Conservation (phyloP, 2,113 vertebrate species). For the Lathamus discolor region DNA sequence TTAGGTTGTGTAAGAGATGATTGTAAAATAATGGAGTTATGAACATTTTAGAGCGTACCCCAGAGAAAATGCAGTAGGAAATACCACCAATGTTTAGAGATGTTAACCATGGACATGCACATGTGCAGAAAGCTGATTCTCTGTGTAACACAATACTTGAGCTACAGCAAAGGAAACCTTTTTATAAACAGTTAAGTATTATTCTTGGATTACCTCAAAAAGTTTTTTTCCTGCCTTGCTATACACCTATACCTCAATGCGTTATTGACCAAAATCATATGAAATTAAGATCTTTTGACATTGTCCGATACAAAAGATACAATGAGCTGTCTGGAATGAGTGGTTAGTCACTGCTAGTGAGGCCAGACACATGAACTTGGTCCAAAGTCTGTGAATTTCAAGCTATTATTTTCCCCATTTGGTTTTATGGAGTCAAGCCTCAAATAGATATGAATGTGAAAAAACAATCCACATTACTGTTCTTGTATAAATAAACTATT, state of each 20-base stretch:
- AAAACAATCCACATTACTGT: neutral
- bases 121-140: neutral
- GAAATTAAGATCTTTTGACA: neutral
- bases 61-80: conserved; percentile 1
- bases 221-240: neutral
- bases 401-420: neutral
- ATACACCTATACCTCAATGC: neutral
- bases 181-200: neutral
- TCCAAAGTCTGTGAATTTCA: neutral
- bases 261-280: neutral
- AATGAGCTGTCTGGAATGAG: neutral
- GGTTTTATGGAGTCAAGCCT: neutral
- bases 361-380: neutral
- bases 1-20: neutral
- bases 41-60: neutral
- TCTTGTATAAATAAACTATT: neutral
- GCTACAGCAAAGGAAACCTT: neutral
- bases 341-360: neutral
- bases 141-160: neutral
- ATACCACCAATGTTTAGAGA: neutral
- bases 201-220: neutral
- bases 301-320: neutral
- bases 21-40: conserved; percentile 25
- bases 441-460: neutral
- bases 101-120: neutral